Conservation (phyloP, 1,140 invertebrate genomes). For the Lordiphosa stackelbergi region DNA sequence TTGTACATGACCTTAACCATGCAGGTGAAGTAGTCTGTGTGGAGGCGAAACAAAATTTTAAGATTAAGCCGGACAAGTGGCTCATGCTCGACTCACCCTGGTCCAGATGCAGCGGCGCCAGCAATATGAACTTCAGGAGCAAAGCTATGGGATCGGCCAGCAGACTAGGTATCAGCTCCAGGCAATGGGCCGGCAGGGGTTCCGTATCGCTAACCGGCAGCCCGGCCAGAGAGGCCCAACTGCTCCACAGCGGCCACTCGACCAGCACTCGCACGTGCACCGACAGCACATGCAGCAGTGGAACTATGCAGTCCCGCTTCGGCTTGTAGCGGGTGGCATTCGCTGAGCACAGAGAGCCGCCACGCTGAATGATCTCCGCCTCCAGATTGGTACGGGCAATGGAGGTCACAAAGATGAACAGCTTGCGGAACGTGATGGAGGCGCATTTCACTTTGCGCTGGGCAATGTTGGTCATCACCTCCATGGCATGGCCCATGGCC, state of each 20-base stretch:
- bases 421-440: conserved; percentile 84
- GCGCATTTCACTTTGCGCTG: conserved; percentile 70
- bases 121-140: conserved; percentile 90
- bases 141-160: conserved; percentile 90
- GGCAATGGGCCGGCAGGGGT: conserved; percentile 68
- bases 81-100: conserved; percentile 81
- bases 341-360: conserved; percentile 84
- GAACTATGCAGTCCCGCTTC: conserved; percentile 93
- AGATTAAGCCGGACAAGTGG: not conserved
- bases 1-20: conserved; percentile 92
- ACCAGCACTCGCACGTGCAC: conserved; percentile 87
- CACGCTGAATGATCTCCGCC: conserved; percentile 91
- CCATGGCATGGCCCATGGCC: conserved; percentile 93
- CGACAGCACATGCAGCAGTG: conserved; percentile 91
- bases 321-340: conserved; percentile 83
- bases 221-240: conserved; percentile 82
- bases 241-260: conserved; percentile 82
- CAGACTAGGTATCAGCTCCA: conserved; percentile 78
- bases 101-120: conserved; percentile 90
- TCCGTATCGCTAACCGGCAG: conserved; percentile 66
- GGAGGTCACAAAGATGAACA: conserved; percentile 93
- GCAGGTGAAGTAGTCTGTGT: conserved; percentile 90
- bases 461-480: conserved; percentile 91
- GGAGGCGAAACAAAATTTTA: not conserved
- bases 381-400: conserved; percentile 95